phyloP scores from a whole-genome alignment of 2,888 invertebrate species.

The Pristionchus exspectatus region DNA sequence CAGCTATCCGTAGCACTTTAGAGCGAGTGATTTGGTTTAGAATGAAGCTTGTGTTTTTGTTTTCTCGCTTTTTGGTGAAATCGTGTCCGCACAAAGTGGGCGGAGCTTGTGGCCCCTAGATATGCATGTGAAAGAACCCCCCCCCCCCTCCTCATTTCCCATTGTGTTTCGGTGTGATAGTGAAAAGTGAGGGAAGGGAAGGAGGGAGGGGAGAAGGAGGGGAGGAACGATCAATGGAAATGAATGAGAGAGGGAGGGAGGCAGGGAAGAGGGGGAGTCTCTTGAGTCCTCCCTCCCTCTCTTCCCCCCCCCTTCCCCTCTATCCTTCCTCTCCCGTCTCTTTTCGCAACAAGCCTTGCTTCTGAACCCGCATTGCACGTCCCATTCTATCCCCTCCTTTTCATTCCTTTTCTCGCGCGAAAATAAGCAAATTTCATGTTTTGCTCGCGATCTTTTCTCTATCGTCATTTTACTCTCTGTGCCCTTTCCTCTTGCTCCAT shows the following conservation, averaged over 20 bases:
- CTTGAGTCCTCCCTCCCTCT: conserved; percentile 5
- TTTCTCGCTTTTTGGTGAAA: too few relatives aligned
- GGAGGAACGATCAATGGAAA: conserved; percentile 46
- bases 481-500: not conserved
- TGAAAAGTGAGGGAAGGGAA: not conserved
- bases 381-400: not conserved
- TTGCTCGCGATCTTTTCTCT: not conserved
- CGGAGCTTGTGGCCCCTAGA: too few relatives aligned
- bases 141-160: not conserved
- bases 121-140: conserved; percentile 8
- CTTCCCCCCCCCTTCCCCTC: not conserved
- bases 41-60: too few relatives aligned
- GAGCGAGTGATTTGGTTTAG: too few relatives aligned
- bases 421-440: conserved; percentile 16
- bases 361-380: not conserved
- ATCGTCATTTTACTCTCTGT: not conserved
- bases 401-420: not conserved
- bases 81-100: too few relatives aligned
- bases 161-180: not conserved
- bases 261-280: conserved; percentile 7
- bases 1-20: too few relatives aligned
- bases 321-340: not conserved
- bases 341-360: conserved; percentile 16
- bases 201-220: not conserved
- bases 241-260: conserved; percentile 50